phyloP scores from a whole-genome alignment of 2,113 vertebrate genomes.

The Gymnarchus niloticus region DNA sequence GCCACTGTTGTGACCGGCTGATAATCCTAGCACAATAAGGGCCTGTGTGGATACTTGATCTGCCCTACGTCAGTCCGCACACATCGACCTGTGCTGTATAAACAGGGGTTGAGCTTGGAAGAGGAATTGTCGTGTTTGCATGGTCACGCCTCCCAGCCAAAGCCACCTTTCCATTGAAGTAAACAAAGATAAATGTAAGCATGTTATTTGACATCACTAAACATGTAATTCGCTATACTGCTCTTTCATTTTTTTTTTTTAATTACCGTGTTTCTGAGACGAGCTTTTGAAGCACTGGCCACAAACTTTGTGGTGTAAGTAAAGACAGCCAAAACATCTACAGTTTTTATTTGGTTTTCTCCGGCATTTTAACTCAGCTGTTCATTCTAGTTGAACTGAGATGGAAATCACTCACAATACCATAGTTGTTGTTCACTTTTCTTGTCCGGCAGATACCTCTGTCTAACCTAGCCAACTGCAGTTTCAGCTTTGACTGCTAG shows the following conservation, averaged over 20 bases:
- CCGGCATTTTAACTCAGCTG: neutral
- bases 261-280: neutral
- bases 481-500: neutral
- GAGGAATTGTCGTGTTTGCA: neutral
- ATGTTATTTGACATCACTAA: neutral
- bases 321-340: neutral
- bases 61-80: too few relatives aligned
- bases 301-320: neutral
- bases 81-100: slow-evolving; percentile 27
- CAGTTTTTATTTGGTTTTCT: neutral
- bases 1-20: neutral
- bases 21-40: slow-evolving; percentile 24
- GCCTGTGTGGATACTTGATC: slow-evolving; percentile 36
- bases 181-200: slow-evolving; percentile 12
- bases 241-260: neutral
- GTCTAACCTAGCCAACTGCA: too few relatives aligned
- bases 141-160: neutral
- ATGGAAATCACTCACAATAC: neutral
- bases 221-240: neutral
- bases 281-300: neutral
- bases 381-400: neutral
- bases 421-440: too few relatives aligned
- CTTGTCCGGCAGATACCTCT: too few relatives aligned
- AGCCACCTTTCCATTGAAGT: neutral
- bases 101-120: too few relatives aligned